These are phyloP conservation scores for Rousettus leschenaultii DNA, from an alignment of 2,113 vertebrate species.

Conservation along the genomic window DNA sequence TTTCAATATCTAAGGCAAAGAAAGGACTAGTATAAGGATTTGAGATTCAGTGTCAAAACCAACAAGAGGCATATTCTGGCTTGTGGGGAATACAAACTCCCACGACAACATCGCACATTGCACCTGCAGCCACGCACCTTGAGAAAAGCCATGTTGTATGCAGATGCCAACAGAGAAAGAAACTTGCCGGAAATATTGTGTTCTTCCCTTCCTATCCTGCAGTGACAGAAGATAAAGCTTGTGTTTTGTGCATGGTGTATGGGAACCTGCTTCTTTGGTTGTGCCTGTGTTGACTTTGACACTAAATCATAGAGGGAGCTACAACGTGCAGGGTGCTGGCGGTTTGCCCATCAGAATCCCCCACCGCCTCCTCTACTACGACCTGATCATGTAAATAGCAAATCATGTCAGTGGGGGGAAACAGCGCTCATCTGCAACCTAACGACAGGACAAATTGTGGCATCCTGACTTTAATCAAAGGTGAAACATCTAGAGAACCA, in stretches of 20 bases:
- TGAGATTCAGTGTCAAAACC: background rate
- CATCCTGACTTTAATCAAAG: background rate
- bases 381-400: background rate
- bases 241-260: background rate
- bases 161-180: background rate
- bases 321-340: fast-evolving
- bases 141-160: background rate
- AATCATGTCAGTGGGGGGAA: background rate
- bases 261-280: background rate
- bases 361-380: background rate
- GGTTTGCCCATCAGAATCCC: background rate
- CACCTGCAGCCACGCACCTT: background rate
- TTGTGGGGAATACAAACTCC: background rate
- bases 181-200: background rate
- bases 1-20: background rate
- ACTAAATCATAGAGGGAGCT: too few species aligned
- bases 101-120: background rate
- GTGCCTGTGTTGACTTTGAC: background rate
- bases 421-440: background rate
- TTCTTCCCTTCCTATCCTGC: background rate
- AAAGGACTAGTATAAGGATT: background rate
- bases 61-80: background rate
- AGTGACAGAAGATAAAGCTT: background rate
- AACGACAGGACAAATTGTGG: background rate
- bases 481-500: background rate